These are phyloP conservation scores for Leptoclinus maculatus DNA, from an alignment of 2,797 vertebrate species.

Conservation along the genomic window DNA sequence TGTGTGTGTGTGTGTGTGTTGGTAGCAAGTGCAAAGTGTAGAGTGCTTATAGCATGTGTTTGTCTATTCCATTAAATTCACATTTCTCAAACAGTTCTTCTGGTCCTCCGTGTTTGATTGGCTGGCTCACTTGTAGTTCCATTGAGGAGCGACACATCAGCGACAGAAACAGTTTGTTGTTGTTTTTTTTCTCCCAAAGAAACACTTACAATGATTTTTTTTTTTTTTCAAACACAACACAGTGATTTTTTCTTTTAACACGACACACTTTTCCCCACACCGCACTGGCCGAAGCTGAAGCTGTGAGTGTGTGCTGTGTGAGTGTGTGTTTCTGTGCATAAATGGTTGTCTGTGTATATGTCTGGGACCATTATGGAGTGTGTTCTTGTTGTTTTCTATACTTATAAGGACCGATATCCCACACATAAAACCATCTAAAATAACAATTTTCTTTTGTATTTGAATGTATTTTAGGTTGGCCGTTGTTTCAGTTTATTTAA, in stretches of 20 bases:
- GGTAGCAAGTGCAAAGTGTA: conserved; percentile 60
- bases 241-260: conserved; percentile 62
- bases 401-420: conserved; percentile 51
- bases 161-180: conserved; percentile 56
- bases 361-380: conserved; percentile 17
- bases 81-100: conserved; percentile 63
- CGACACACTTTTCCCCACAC: conserved; percentile 45
- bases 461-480: not conserved
- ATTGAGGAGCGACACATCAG: conserved; percentile 51
- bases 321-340: conserved; percentile 28
- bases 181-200: conserved; percentile 48
- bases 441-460: not conserved
- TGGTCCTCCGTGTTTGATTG: conserved; percentile 59
- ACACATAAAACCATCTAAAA: not conserved
- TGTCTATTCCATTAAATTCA: conserved; percentile 56
- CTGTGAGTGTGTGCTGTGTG: conserved; percentile 28
- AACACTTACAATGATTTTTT: conserved; percentile 51
- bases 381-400: conserved; percentile 44
- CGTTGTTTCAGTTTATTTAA: not conserved
- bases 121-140: conserved; percentile 70
- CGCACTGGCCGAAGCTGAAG: conserved; percentile 42
- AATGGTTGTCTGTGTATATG: not conserved
- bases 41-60: conserved; percentile 62
- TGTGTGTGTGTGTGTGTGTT: conserved; percentile 50
- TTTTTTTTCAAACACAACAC: conserved; percentile 63